Conservation (phyloP, 92 coral and sea anemone genomes). For the Porites evermanni region DNA sequence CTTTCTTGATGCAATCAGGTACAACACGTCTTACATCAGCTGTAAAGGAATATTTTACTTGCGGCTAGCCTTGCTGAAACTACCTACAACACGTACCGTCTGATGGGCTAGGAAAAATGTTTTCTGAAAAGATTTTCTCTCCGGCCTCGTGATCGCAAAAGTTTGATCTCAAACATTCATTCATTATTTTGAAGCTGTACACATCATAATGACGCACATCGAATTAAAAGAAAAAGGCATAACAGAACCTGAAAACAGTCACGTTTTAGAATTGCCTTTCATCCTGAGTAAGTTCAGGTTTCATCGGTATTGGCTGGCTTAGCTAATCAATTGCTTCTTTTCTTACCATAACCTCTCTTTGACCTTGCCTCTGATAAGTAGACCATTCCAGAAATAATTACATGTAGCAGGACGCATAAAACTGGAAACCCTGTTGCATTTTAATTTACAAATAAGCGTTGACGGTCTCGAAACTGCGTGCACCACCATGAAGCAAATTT, state of each 20-base stretch:
- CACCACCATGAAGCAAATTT: background rate
- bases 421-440: background rate
- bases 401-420: background rate
- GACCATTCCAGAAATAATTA: background rate
- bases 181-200: background rate
- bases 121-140: background rate
- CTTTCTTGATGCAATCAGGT: background rate
- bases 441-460: background rate
- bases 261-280: background rate
- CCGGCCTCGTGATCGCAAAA: background rate
- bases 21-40: background rate
- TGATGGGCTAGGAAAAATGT: background rate
- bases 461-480: background rate
- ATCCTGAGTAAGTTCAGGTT: background rate
- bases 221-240: background rate
- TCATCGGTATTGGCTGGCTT: slow-evolving; percentile 1
- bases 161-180: background rate
- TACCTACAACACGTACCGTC: background rate
- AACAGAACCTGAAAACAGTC: background rate
- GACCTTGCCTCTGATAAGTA: background rate
- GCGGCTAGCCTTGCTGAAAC: background rate
- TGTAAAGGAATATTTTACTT: background rate
- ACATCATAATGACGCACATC: background rate
- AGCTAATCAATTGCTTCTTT: background rate
- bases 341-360: background rate